Conservation (phyloP, 2,113 vertebrate genomes). For the Labeo catla region DNA sequence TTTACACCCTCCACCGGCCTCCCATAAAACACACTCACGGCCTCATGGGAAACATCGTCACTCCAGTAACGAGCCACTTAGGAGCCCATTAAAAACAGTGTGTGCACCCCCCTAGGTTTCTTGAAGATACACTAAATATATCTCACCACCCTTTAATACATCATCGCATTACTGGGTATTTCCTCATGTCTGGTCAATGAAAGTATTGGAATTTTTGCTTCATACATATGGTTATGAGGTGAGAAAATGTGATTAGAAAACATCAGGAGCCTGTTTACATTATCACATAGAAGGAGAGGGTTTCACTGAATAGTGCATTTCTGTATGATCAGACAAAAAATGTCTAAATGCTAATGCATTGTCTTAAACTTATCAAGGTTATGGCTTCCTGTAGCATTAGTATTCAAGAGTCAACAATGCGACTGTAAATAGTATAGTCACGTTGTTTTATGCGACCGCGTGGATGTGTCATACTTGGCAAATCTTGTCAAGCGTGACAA, state of each 20-base stretch:
- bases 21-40: constrained; percentile 73
- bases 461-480: not conserved
- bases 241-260: not conserved
- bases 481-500: not conserved
- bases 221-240: not conserved
- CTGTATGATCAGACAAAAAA: not conserved
- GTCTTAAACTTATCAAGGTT: not conserved
- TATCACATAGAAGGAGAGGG: not conserved
- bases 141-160: constrained; percentile 22
- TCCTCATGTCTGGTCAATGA: constrained; percentile 10
- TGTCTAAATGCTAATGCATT: constrained; percentile 3
- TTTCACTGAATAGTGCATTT: not conserved
- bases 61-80: constrained; percentile 76
- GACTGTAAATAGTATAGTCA: not conserved
- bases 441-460: not conserved
- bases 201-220: not conserved
- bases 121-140: constrained; percentile 59
- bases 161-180: constrained; percentile 11
- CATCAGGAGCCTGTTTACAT: not conserved
- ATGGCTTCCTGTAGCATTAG: not conserved
- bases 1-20: constrained; percentile 73
- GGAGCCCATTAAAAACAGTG: constrained; percentile 76
- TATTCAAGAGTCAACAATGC: not conserved
- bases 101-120: constrained; percentile 49
- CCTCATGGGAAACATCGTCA: constrained; percentile 72